Conservation (phyloP, 2,797 vertebrate species). For the Sphaeramia orbicularis region DNA sequence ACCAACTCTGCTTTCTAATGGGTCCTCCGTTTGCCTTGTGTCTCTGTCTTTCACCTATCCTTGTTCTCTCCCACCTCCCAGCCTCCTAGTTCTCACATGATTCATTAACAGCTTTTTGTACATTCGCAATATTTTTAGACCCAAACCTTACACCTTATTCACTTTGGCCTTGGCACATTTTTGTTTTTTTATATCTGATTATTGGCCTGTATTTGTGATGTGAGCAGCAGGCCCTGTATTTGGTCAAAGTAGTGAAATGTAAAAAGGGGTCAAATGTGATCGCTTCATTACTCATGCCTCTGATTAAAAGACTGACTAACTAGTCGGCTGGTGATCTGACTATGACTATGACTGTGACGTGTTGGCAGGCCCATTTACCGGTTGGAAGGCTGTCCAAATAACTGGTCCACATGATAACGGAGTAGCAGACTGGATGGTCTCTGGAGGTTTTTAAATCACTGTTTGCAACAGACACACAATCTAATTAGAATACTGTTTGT, state of each 20-base stretch:
- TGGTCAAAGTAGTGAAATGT: constrained; percentile 14
- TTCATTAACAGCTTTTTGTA: constrained; percentile 62
- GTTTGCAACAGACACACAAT: constrained; percentile 48
- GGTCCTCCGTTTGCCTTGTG: constrained; percentile 52
- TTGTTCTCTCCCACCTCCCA: constrained; percentile 22
- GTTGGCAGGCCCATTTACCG: constrained; percentile 46
- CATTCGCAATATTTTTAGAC: constrained; percentile 63
- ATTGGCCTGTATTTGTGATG: constrained; percentile 11
- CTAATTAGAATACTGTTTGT: constrained; percentile 73
- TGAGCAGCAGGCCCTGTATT: constrained; percentile 20
- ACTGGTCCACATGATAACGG: constrained; percentile 53
- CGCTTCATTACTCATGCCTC: constrained; percentile 13
- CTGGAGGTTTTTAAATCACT: constrained; percentile 48
- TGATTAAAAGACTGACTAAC: constrained; percentile 16
- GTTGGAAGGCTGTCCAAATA: constrained; percentile 59
- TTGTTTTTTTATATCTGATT: constrained; percentile 17
- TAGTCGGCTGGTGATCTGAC: constrained; percentile 28
- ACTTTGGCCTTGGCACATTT: constrained; percentile 33
- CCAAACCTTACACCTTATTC: constrained; percentile 24
- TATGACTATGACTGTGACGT: constrained; percentile 40
- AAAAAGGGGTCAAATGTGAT: constrained; percentile 24
- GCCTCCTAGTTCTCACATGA: constrained; percentile 56
- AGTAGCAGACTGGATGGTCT: constrained; percentile 46
- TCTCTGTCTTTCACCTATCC: constrained; percentile 60
- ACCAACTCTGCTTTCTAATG: constrained; percentile 67